These are phyloP conservation scores for Achlya flavicornis DNA, from an alignment of 2,888 invertebrate species.

Conservation along the genomic window DNA sequence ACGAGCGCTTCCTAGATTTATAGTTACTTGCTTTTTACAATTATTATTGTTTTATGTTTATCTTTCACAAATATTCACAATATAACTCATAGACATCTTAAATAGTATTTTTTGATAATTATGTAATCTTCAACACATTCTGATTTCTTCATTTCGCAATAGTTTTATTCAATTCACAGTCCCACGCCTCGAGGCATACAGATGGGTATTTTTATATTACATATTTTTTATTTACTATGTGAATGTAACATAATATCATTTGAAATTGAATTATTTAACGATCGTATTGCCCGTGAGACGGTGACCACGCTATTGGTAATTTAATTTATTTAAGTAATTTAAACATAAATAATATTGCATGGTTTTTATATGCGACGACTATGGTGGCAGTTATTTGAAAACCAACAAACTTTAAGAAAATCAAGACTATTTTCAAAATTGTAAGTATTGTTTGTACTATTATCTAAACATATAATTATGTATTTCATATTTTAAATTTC, in stretches of 20 bases:
- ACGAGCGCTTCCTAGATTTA: too few species aligned
- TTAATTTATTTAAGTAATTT: slow-evolving; percentile 64
- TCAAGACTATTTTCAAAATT: too few species aligned
- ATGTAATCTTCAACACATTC: too few species aligned
- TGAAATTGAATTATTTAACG: slow-evolving; percentile 73
- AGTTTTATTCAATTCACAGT: not conserved
- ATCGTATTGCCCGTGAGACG: slow-evolving; percentile 39
- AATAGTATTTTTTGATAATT: too few species aligned
- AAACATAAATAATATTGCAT: slow-evolving; percentile 44
- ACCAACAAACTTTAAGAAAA: too few species aligned
- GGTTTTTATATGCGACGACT: slow-evolving; percentile 43
- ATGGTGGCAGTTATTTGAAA: slow-evolving; percentile 4
- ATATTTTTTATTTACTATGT: slow-evolving; percentile 27
- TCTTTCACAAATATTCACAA: too few species aligned
- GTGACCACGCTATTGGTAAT: slow-evolving; percentile 48
- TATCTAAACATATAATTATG: too few species aligned
- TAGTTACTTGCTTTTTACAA: too few species aligned
- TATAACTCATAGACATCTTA: too few species aligned
- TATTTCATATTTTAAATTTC: too few species aligned
- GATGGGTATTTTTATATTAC: slow-evolving; percentile 16
- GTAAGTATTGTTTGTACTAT: too few species aligned
- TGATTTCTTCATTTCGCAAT: not conserved
- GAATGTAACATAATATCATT: slow-evolving; percentile 41
- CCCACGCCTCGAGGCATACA: not conserved
- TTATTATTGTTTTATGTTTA: too few species aligned